Evolutionary conservation across 2,888 invertebrate species (phyloP), one percentile per base, ranked within the genome.

Genomic region (Yponomeuta malinellus): DNA sequence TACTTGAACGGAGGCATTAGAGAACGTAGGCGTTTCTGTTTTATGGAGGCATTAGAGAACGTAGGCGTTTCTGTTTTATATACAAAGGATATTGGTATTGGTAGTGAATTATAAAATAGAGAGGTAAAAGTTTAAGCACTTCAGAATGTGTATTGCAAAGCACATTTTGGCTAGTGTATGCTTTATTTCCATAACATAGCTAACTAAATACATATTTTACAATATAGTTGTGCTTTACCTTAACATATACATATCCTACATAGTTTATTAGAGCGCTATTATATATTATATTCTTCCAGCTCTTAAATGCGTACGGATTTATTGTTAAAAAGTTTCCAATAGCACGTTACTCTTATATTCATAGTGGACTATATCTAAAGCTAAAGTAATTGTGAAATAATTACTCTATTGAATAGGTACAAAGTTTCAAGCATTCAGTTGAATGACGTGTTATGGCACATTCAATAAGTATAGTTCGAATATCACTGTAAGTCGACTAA

Each of bases 1-100:
- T 87, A 89, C 87, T 84, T 83, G 82, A 86, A 87, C 84, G 77
- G 88, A 90, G 89, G 91, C 90, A 81, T 87, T 85, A 87, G 5
- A 59, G 52, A 59, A 59, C 87, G 88, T 88, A 87, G 85, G 89
- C 88, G 79, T 81, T 80, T 33, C 33, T 43, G 43, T 43, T 76
- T 81, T 88, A 88, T 90, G 77, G 88, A 90, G 89, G 91, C 90
- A 81, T 87, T 85, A 87, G 5, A 59, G 52, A 59, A 59, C 87
- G 88, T 88, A 87, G 85, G 89, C 88, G 79, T 81, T 80, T 33
- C 33, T 43, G 43, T 43, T 76, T 81, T 88, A 88, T 90, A 82
- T 90, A 90, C 88, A 90, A 81, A 86, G 83, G 33, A 33, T 33
- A 33, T 23, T 23, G 83, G 79, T 81, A 81, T 80, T 79, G 76